phyloP scores from a whole-genome alignment of 2,797 vertebrate species.

The Syngnathus rostellatus region DNA sequence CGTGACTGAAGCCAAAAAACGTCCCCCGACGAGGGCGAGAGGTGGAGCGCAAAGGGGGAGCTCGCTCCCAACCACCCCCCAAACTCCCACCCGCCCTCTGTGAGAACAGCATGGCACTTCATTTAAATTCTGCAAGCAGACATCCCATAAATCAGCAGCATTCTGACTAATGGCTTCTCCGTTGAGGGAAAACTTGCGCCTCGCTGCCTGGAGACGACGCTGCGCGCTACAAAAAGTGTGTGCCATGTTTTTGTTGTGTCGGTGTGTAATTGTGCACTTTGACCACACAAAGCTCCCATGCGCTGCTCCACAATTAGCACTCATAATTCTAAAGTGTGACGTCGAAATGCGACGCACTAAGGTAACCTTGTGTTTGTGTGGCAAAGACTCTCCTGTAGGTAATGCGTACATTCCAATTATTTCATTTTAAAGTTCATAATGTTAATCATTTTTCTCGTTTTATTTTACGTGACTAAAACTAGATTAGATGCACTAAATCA shows the following conservation, averaged over 20 bases:
- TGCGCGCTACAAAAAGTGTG: slow-evolving; percentile 48
- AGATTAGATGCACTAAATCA: too few species aligned
- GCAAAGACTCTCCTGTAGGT: slow-evolving; percentile 37
- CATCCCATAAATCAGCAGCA: slow-evolving; percentile 77
- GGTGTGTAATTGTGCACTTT: slow-evolving; percentile 21
- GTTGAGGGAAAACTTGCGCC: slow-evolving; percentile 67
- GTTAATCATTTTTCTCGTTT: too few species aligned
- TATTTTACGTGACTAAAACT: too few species aligned
- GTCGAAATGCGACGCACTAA: slow-evolving; percentile 51
- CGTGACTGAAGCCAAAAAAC: slow-evolving; percentile 43
- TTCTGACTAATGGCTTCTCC: slow-evolving; percentile 77
- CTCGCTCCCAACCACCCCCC: slow-evolving; percentile 1
- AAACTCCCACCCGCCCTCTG: slow-evolving; percentile 36
- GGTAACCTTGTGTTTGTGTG: slow-evolving; percentile 62
- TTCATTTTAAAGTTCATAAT: not conserved
- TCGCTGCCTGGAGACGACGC: slow-evolving; percentile 61
- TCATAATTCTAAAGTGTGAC: slow-evolving; percentile 46
- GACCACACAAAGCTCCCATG: slow-evolving; percentile 53
- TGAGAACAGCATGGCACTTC: slow-evolving; percentile 61
- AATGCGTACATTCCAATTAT: slow-evolving; percentile 10
- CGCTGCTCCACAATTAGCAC: slow-evolving; percentile 59
- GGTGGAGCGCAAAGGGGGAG: slow-evolving; percentile 49
- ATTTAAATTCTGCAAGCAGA: slow-evolving; percentile 76
- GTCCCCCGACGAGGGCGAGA: slow-evolving; percentile 10
- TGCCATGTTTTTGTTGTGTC: not conserved